Evolutionary conservation across 2,113 vertebrate genomes (phyloP), one percentile per base, ranked within the genome.

Genomic region (Grus americana): DNA sequence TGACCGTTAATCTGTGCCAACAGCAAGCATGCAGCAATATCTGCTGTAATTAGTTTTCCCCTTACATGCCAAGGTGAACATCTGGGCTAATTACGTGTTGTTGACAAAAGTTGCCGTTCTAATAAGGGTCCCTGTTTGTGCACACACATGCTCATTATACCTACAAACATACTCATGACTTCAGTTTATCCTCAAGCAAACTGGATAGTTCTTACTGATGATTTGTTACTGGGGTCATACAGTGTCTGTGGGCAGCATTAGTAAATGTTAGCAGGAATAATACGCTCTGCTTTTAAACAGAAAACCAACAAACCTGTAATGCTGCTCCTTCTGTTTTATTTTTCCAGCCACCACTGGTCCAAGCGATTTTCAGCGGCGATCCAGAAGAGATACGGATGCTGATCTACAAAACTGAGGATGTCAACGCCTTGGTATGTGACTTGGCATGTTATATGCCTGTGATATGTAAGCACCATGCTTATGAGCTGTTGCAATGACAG

Each of bases 401-500:
- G 95, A 99, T 99, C 95, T 99, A 99, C 97, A 99, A 99, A 97
- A 99, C 99, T 1, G 99, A 99, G 96, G 99, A 99, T 96, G 99
- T 99, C 95, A 99, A 99, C 12, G 98, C 98, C 95, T 97, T 99
- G 99, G 99, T 99, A 98, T 96, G 98, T 79, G 81, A 57, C 88
- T 68, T 71, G 79, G 44, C 59, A 16, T 14, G 34, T 66, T 73
- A 12, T 3, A 26, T 74, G 46, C 50, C 54, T 67, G 44, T 16
- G n/a, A 59, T 54, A 18, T 5, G 8, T 52, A 18, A 82, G 62
- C 61, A 38, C 38, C 6, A 0, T 44, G n/a, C 63, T 62, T 15
- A 7, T 15, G 38, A 68, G 34, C 62, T 55, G 26, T 66, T 75
- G 11, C 54, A 63, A 4, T 38, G 83, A 19, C 21, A 22, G 21